Conservation (phyloP, 2,113 vertebrate genomes). For the Datnioides undecimradiatus region DNA sequence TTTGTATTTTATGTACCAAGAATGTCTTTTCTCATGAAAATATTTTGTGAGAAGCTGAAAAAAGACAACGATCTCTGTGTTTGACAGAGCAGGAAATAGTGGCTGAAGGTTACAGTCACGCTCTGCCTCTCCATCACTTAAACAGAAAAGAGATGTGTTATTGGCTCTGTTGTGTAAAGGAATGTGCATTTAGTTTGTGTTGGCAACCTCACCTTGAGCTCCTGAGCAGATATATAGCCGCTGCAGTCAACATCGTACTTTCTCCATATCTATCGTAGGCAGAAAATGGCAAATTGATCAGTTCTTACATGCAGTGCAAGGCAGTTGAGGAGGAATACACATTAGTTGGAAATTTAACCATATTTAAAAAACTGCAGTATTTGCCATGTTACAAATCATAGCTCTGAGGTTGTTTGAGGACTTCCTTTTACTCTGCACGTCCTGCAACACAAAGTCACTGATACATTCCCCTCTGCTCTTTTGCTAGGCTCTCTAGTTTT, state of each 20-base stretch:
- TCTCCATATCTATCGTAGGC: slow-evolving; percentile 92
- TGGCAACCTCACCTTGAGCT: slow-evolving; percentile 85
- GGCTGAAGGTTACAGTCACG: neutral
- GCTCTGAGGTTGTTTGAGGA: neutral
- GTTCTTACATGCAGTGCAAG: neutral
- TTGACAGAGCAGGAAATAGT: neutral
- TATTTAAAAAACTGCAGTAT: neutral
- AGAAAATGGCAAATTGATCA: neutral
- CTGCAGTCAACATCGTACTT: slow-evolving; percentile 95
- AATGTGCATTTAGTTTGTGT: neutral
- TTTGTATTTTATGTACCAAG: neutral
- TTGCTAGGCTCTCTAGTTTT: neutral
- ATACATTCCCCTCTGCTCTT: neutral
- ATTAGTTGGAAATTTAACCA: neutral
- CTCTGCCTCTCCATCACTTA: neutral
- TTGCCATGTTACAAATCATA: neutral
- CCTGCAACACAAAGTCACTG: neutral
- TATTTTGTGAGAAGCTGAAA: neutral
- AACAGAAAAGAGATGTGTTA: neutral
- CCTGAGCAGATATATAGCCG: slow-evolving; percentile 93
- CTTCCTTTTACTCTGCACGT: slow-evolving; percentile 3
- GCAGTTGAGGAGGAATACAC: neutral
- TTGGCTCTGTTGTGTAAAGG: neutral
- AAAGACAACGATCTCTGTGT: neutral
- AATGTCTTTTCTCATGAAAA: neutral